Conservation (phyloP, 2,888 invertebrate genomes). For the Noctua comes region DNA sequence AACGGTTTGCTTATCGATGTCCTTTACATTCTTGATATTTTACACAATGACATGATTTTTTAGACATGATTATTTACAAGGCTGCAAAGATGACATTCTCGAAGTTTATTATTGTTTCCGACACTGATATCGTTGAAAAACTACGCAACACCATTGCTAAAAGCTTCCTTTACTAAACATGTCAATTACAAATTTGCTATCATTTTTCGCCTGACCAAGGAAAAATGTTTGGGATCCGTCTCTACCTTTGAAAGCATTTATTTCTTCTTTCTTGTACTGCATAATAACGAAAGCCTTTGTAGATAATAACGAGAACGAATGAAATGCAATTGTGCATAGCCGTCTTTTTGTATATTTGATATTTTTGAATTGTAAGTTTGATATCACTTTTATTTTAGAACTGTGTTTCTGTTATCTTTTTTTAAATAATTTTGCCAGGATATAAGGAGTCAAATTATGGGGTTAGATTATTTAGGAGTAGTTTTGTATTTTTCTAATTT, state of each 20-base stretch:
- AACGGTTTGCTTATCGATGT: background rate
- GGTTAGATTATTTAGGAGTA: background rate
- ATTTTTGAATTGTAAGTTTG: conserved; percentile 1
- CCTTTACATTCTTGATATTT: too few species aligned
- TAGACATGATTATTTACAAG: background rate
- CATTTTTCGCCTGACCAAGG: background rate
- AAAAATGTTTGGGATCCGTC: background rate
- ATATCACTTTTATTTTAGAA: background rate
- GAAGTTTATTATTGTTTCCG: background rate
- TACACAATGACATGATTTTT: too few species aligned
- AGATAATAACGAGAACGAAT: conserved; percentile 9
- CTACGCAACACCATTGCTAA: background rate
- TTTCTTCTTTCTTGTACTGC: conserved; percentile 8
- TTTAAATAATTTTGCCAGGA: background rate
- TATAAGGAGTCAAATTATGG: background rate
- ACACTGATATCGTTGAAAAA: background rate
- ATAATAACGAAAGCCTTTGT: conserved; percentile 16
- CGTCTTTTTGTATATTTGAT: background rate
- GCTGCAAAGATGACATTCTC: background rate
- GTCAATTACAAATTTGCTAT: conserved; percentile 8
- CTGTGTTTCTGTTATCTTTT: background rate
- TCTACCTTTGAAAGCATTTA: conserved; percentile 10
- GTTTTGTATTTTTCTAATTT: background rate
- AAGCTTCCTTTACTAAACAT: background rate
- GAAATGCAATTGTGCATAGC: background rate